Evolutionary conservation across 2,113 vertebrate genomes (phyloP), one percentile per base, ranked within the genome.

Genomic region (Todiramphus chloris): DNA sequence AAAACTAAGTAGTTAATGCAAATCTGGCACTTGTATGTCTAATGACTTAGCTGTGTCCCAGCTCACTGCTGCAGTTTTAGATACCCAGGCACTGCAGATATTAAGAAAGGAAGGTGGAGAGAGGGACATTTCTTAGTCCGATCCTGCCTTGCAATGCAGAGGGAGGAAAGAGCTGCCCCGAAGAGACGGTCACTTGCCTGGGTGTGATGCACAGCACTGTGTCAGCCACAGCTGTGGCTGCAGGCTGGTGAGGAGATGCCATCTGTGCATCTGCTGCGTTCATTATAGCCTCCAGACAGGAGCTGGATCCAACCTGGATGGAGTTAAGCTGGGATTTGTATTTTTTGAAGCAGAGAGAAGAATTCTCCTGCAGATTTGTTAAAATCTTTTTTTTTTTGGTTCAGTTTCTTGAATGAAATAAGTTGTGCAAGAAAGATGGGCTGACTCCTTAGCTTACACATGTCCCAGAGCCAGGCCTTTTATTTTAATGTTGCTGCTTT

Each of bases 41-140:
- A 16, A 62, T 3, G 43, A 46, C 11, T 51, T 56, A 55, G 33
- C 70, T 18, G 70, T 0, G 0, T 16, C 56, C 43, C 1, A 0
- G 24, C 39, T 64, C 16, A 1, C 18, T 28, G 56, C 85, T 20
- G 43, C 2, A 3, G 27, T 11, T 35, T 28, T 24, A 21, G 63
- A 53, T 16, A 25, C 53, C 24, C 51, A 21, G 64, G 74, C 0
- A 0, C 56, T 39, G 72, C 6, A 13, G 21, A 1, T 13, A 21
- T 0, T 6, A 73, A 16, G 51, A 37, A 35, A 28, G 7, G 58
- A 11, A 30, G 31, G 20, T 17, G 53, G 35, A 19, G 14, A 87
- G 8, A 41, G 44, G 58, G 27, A 9, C 1, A 0, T 30, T 88
- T 74, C 50, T 62, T 6, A 2, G 21, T 6, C 10, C 0, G 2